A percentile compares a stretch with the other conserved stretches of the same genome.
phyloP scores from a whole-genome alignment of 1,140 invertebrate genomes.

The Diachasma alloeum region DNA sequence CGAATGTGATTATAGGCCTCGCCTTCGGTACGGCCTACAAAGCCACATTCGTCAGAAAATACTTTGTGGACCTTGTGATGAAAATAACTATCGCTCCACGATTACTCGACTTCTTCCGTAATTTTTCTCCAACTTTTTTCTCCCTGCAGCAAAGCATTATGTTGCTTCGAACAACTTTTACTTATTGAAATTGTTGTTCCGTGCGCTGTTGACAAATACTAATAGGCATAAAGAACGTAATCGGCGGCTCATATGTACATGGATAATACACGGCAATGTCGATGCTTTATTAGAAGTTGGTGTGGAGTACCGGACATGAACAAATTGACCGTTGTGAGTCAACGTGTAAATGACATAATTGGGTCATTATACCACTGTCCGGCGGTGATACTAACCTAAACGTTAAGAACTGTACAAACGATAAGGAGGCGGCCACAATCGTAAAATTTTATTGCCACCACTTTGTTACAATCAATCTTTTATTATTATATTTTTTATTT shows the following conservation, averaged over 20 bases:
- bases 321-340: conserved; percentile 52
- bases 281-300: conserved; percentile 1
- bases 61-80: too few species aligned
- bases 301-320: conserved; percentile 41
- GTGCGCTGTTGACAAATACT: background rate
- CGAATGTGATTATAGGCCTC: too few species aligned
- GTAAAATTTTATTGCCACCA: conserved; percentile 23
- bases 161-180: too few species aligned
- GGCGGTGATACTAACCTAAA: conserved; percentile 33
- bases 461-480: conserved; percentile 29
- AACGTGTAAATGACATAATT: conserved; percentile 56
- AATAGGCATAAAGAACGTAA: background rate
- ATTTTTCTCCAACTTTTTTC: too few species aligned
- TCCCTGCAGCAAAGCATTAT: too few species aligned
- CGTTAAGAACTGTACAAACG: conserved; percentile 12
- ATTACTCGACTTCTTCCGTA: too few species aligned
- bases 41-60: too few species aligned
- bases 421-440: conserved; percentile 18
- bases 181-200: background rate
- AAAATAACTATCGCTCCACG: too few species aligned
- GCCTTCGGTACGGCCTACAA: too few species aligned
- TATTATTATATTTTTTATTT: background rate
- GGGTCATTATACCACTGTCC: conserved; percentile 50
- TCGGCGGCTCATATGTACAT: background rate
- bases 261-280: background rate